These are phyloP conservation scores for Pterocles burchelli DNA, from an alignment of 2,113 vertebrate species.

Conservation along the genomic window DNA sequence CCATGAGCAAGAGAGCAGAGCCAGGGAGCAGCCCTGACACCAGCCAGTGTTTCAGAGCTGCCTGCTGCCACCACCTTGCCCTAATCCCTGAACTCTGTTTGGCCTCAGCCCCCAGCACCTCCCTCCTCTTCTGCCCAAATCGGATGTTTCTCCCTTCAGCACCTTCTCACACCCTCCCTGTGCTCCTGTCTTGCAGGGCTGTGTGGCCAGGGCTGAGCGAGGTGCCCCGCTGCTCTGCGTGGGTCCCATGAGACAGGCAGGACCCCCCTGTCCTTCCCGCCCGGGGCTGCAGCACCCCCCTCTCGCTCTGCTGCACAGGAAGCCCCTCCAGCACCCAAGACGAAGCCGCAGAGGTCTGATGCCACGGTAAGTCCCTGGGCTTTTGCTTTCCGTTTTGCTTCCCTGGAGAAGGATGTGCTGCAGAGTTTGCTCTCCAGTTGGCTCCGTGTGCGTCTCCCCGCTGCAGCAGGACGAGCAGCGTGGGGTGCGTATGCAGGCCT, in stretches of 20 bases:
- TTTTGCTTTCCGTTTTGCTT: too few species aligned
- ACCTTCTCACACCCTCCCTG: not conserved
- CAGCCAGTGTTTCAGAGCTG: not conserved
- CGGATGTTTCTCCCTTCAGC: not conserved
- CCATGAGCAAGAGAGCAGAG: not conserved
- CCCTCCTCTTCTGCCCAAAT: not conserved
- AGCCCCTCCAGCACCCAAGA: not conserved
- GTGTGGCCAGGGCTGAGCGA: not conserved
- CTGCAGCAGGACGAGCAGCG: rapidly evolving
- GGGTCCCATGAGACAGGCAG: constrained; percentile 50
- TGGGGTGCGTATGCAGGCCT: rapidly evolving
- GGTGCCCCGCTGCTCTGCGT: not conserved
- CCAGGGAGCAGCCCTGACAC: not conserved
- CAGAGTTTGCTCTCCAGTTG: rapidly evolving
- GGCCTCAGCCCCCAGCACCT: not conserved
- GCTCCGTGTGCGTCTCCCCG: rapidly evolving
- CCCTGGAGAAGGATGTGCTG: rapidly evolving
- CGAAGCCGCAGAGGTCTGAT: not conserved
- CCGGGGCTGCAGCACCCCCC: not conserved
- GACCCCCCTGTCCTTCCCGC: not conserved
- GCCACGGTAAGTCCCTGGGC: constrained; percentile 3
- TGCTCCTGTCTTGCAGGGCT: constrained; percentile 30
- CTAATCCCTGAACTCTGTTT: not conserved
- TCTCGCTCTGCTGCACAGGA: not conserved
- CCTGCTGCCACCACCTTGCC: not conserved